Conservation (phyloP, 1,140 invertebrate genomes). For the Zaprionus lachaisei region DNA sequence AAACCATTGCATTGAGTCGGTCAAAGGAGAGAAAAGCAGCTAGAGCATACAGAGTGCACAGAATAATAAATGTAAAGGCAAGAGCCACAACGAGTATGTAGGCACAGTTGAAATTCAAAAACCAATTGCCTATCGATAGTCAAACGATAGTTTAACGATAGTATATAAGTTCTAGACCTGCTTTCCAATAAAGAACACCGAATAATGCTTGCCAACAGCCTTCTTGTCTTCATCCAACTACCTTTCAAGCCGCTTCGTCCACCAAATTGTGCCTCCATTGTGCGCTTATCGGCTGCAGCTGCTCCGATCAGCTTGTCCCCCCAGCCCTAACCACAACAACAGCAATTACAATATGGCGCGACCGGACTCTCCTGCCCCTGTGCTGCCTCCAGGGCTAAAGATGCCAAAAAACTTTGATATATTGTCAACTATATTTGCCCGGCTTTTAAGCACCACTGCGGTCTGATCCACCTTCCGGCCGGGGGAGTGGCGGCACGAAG, state of each 20-base stretch:
- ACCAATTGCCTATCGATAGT: not conserved
- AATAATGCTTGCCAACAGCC: no score
- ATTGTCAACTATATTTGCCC: slow-evolving; percentile 72
- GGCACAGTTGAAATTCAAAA: no score
- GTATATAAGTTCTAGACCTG: not conserved
- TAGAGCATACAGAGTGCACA: no score
- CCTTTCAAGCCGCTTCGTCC: not conserved
- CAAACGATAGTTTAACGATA: not conserved
- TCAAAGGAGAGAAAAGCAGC: no score
- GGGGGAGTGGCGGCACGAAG: no score
- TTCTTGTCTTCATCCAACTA: not conserved
- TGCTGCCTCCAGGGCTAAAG: not conserved
- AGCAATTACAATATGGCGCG: slow-evolving; percentile 65
- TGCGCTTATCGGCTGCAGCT: slow-evolving; percentile 11
- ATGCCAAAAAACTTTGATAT: slow-evolving; percentile 64
- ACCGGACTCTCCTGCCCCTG: not conserved
- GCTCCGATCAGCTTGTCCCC: not conserved
- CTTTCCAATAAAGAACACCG: not conserved
- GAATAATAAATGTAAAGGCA: no score
- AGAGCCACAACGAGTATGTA: no score
- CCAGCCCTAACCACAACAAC: slow-evolving; percentile 8
- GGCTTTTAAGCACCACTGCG: slow-evolving; percentile 42
- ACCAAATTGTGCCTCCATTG: slow-evolving; percentile 8
- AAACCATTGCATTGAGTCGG: no score
- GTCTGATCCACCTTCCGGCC: slow-evolving; percentile 27